These are phyloP conservation scores for pig (Sus scrofa) DNA, from an alignment of 2,113 vertebrate genomes.

Conservation along the genomic window DNA sequence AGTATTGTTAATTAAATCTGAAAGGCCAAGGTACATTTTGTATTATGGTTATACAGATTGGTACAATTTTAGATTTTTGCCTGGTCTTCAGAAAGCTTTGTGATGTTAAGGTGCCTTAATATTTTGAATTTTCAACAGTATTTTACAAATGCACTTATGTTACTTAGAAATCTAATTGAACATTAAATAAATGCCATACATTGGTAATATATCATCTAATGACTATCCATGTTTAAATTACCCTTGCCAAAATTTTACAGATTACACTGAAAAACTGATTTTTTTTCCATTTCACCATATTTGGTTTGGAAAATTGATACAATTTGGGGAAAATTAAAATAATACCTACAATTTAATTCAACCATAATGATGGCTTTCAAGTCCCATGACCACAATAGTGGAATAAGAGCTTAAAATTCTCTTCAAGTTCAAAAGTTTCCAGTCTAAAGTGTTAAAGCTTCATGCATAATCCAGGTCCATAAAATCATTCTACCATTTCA, in stretches of 20 bases:
- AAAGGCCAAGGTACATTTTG: background rate
- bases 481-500: conserved; percentile 64
- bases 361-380: conserved; percentile 38
- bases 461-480: conserved; percentile 15
- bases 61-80: background rate
- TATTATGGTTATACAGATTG: conserved; percentile 23
- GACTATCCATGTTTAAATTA: background rate
- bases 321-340: background rate
- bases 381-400: conserved; percentile 18
- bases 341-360: conserved; percentile 48
- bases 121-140: conserved; percentile 45
- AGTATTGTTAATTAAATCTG: background rate
- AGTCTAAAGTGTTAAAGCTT: conserved; percentile 27
- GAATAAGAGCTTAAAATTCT: conserved; percentile 58
- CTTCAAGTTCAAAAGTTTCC: conserved; percentile 39
- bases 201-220: background rate
- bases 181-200: conserved; percentile 26
- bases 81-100: background rate
- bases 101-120: background rate
- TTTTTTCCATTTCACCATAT: background rate
- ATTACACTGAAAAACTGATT: background rate
- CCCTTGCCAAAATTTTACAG: background rate
- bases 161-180: conserved; percentile 2
- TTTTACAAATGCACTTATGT: conserved; percentile 6
- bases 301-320: conserved; percentile 6